Evolutionary conservation across 1,140 invertebrate genomes (phyloP).

Genomic region (Schmidtea mediterranea): DNA sequence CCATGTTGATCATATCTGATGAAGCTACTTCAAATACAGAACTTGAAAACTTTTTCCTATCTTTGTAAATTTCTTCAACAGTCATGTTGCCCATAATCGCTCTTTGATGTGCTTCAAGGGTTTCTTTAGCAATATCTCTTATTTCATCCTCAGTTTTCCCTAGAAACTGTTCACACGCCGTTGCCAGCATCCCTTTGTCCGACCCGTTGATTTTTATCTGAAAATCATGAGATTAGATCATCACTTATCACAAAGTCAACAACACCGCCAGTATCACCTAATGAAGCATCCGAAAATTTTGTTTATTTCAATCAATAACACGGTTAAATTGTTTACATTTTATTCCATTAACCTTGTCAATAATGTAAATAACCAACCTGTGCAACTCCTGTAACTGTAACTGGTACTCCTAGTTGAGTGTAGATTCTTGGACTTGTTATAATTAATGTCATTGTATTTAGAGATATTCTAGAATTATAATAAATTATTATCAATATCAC

Average conservation of each 20-base stretch:
- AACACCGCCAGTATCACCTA: no score
- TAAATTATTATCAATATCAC: no score
- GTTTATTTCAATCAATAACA: no score
- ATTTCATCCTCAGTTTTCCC: slow-evolving; percentile 68
- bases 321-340: no score
- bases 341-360: no score
- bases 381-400: slow-evolving; percentile 81
- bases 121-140: slow-evolving; percentile 67
- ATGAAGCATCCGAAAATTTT: no score
- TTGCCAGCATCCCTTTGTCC: slow-evolving; percentile 72
- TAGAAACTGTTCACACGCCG: slow-evolving; percentile 82
- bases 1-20: slow-evolving; percentile 84
- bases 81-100: slow-evolving; percentile 98
- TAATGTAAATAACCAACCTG: slow-evolving; percentile 37
- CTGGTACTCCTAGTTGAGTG: slow-evolving; percentile 81
- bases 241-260: no score
- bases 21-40: slow-evolving; percentile 41
- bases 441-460: slow-evolving; percentile 71
- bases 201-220: slow-evolving; percentile 62
- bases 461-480: slow-evolving; percentile 49
- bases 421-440: slow-evolving; percentile 43
- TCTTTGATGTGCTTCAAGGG: slow-evolving; percentile 78
- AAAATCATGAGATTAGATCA: no score
- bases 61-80: slow-evolving; percentile 94
- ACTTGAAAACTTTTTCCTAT: slow-evolving; percentile 89